Conservation (phyloP, 2,888 invertebrate species). For the Phyto melanocephala region DNA sequence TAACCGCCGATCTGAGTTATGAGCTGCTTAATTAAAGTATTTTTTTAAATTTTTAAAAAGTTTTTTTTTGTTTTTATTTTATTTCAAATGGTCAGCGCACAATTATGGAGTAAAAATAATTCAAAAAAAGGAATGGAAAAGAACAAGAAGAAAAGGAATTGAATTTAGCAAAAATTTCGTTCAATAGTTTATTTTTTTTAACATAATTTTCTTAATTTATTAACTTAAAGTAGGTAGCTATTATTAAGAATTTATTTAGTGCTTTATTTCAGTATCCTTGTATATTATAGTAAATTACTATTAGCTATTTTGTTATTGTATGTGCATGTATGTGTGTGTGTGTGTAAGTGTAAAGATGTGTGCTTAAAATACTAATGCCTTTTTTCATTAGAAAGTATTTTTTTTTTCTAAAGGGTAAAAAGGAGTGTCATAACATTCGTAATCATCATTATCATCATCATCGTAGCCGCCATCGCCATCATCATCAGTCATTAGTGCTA, state of each 20-base stretch:
- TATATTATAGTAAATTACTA: not conserved
- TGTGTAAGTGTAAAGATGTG: not conserved
- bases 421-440: conserved; percentile 49
- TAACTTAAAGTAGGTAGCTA: conserved; percentile 29
- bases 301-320: not conserved
- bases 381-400: conserved; percentile 28
- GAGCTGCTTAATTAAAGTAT: conserved; percentile 59
- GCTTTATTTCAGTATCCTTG: not conserved
- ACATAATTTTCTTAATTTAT: conserved; percentile 24
- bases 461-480: not conserved
- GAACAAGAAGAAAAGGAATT: conserved; percentile 51
- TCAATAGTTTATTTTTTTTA: not conserved
- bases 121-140: conserved; percentile 66
- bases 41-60: too few species aligned
- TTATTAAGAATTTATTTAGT: not conserved
- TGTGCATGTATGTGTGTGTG: not conserved
- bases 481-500: conserved; percentile 58
- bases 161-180: conserved; percentile 27
- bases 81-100: not conserved
- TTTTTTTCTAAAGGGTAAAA: conserved; percentile 14
- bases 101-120: conserved; percentile 20
- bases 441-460: conserved; percentile 22
- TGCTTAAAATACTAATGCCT: conserved; percentile 20
- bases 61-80: not conserved
- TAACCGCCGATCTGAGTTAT: conserved; percentile 76